A percentile compares a stretch with the other conserved stretches of the same genome.
Conservation (phyloP, 2,888 invertebrate genomes). For the Drosophila lacicola region DNA sequence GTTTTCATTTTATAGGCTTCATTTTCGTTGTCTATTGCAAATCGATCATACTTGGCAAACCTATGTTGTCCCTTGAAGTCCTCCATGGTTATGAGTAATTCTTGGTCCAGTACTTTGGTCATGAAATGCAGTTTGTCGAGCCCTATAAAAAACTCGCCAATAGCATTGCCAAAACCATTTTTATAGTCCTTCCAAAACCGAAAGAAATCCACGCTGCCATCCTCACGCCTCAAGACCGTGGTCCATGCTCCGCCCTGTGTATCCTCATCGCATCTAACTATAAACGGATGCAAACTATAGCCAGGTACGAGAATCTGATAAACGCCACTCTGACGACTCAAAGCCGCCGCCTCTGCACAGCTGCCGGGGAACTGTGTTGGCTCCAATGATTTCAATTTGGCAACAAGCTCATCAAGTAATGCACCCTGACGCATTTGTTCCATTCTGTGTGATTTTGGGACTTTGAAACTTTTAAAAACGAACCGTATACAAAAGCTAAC, state of each 20-base stretch:
- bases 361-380: constrained; percentile 32
- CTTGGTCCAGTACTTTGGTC: constrained; percentile 84
- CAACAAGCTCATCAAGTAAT: constrained; percentile 10
- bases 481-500: constrained; percentile 4
- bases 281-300: constrained; percentile 86
- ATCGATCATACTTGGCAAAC: constrained; percentile 87
- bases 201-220: constrained; percentile 89
- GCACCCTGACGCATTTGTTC: constrained; percentile 28
- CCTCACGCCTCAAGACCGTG: constrained; percentile 88
- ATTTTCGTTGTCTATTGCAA: constrained; percentile 88
- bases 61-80: constrained; percentile 87
- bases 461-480: not conserved
- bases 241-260: constrained; percentile 89
- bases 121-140: constrained; percentile 88
- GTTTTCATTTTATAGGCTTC: constrained; percentile 88
- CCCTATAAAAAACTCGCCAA: constrained; percentile 90
- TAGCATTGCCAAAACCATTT: constrained; percentile 88
- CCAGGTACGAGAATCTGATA: constrained; percentile 84
- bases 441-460: not conserved
- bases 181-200: constrained; percentile 88
- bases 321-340: constrained; percentile 81
- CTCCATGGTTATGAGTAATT: constrained; percentile 88
- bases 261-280: constrained; percentile 86
- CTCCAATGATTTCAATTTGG: constrained; percentile 11
- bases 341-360: constrained; percentile 62